Evolutionary conservation across 2,797 vertebrate species (phyloP).

Genomic region (Leucoraja ocellata): DNA sequence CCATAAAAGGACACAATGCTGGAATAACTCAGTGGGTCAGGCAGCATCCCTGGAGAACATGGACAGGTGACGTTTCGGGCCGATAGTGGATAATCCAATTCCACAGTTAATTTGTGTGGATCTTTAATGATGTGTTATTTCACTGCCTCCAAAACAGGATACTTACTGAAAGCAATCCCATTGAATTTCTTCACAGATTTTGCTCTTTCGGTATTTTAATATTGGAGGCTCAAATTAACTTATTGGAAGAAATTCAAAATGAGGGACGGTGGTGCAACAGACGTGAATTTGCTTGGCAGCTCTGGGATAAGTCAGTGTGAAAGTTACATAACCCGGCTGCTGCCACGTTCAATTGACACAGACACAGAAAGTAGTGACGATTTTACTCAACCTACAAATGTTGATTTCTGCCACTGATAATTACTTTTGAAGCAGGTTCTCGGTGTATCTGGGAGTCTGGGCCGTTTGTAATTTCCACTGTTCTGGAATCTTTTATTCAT

Average conservation of each 20-base stretch:
- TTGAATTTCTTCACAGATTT: not conserved
- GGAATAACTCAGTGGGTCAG: no score
- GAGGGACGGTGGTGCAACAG: not conserved
- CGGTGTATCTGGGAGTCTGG: not conserved
- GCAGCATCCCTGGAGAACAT: no score
- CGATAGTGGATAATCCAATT: not conserved
- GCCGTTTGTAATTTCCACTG: not conserved
- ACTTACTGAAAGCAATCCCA: not conserved
- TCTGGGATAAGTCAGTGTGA: not conserved
- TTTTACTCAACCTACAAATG: not conserved
- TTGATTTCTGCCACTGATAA: not conserved
- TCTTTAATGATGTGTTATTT: not conserved
- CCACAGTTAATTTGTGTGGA: not conserved
- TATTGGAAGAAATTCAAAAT: not conserved
- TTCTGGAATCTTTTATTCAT: not conserved
- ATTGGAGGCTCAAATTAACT: not conserved
- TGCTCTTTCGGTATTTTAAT: not conserved
- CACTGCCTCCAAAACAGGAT: not conserved
- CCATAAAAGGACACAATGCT: not conserved
- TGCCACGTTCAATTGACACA: not conserved
- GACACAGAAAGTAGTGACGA: not conserved
- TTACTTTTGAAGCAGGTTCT: not conserved
- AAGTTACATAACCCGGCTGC: not conserved
- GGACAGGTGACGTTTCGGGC: no score
- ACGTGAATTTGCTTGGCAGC: not conserved